These are phyloP conservation scores for Bombycilla garrulus DNA, from an alignment of 2,113 vertebrate genomes.

Conservation along the genomic window DNA sequence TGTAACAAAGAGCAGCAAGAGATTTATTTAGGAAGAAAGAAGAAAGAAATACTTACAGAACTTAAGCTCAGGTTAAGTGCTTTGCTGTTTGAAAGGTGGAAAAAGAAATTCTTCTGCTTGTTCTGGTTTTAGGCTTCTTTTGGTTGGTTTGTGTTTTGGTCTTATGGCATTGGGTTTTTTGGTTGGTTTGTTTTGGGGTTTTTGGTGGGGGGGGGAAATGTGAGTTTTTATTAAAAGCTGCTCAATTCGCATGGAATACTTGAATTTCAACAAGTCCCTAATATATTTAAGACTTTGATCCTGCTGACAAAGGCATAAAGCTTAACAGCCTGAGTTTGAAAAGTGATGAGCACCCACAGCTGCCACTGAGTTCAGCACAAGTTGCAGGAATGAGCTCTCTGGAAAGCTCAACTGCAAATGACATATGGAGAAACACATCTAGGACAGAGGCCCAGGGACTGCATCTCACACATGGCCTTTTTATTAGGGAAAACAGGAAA, in stretches of 20 bases:
- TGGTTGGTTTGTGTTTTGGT: neutral
- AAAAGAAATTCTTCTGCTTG: neutral
- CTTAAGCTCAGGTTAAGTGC: neutral
- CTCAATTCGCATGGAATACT: neutral
- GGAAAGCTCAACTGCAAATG: neutral
- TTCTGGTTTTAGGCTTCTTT: neutral
- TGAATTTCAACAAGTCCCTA: neutral
- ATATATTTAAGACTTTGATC: neutral
- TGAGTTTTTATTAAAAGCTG: neutral
- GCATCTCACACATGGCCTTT: neutral
- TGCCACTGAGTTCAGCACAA: conserved; percentile 29
- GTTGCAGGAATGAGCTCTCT: neutral
- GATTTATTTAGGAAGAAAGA: neutral
- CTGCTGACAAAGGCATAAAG: conserved; percentile 9
- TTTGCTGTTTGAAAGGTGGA: neutral
- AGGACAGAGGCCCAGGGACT: neutral
- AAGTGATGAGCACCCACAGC: conserved; percentile 22
- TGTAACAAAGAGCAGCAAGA: conserved; percentile 52
- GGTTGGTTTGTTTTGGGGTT: neutral
- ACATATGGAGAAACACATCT: neutral
- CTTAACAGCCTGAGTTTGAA: neutral
- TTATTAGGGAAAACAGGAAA: neutral
- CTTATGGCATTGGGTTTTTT: neutral
- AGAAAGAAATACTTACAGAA: neutral
- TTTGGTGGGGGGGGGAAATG: neutral